Evolutionary conservation across 2,113 vertebrate genomes (phyloP).

Genomic region (Formicarius rufipectus): DNA sequence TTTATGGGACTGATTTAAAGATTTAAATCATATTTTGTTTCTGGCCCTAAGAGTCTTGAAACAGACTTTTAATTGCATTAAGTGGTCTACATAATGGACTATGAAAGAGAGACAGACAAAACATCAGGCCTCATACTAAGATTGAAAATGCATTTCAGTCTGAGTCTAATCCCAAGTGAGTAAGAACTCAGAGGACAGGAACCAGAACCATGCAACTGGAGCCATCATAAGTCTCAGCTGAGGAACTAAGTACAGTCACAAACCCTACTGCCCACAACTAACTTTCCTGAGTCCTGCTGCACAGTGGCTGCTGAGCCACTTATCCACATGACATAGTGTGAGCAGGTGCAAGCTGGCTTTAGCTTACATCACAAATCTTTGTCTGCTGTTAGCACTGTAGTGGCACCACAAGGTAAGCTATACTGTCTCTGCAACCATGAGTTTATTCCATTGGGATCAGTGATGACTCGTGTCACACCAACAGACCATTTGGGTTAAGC

Average conservation of each 20-base stretch:
- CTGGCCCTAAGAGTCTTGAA: not conserved
- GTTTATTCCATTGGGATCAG: not conserved
- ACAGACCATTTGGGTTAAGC: not conserved
- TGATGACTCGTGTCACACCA: not conserved
- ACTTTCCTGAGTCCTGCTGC: not conserved
- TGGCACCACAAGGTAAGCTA: not conserved
- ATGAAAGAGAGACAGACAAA: not conserved
- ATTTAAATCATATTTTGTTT: not conserved
- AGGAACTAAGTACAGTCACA: not conserved
- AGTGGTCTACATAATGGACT: not conserved
- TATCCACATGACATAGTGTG: not conserved
- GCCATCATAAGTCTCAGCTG: not conserved
- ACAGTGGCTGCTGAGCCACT: not conserved
- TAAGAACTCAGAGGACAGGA: not conserved
- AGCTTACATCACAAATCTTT: not conserved
- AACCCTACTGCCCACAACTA: not conserved
- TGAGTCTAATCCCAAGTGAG: not conserved
- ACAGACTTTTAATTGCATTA: not conserved
- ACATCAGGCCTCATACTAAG: not conserved
- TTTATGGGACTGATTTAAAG: not conserved
- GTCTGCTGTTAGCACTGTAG: not conserved
- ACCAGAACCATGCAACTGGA: not conserved
- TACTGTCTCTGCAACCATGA: not conserved
- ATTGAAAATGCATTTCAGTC: not conserved
- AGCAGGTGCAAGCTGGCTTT: not conserved